These are phyloP conservation scores for Caenorhabditis remanei DNA, from an alignment of 1,140 invertebrate genomes.

Conservation along the genomic window DNA sequence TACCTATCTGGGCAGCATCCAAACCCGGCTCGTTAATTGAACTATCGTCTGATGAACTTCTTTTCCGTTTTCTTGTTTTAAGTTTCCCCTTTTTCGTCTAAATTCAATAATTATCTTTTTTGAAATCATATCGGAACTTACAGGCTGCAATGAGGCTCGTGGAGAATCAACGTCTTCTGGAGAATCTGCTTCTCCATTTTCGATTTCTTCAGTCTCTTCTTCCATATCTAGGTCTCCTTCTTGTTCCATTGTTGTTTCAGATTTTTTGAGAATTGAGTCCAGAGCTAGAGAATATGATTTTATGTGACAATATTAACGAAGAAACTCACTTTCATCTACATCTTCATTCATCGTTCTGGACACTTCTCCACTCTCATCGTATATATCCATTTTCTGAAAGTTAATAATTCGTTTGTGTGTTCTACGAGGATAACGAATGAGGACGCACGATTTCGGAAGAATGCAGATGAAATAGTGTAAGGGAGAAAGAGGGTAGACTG, in stretches of 20 bases:
- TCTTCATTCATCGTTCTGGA: background rate
- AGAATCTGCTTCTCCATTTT: background rate
- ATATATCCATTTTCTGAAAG: background rate
- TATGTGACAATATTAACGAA: too few relatives aligned
- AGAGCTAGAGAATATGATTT: background rate
- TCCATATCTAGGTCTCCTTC: background rate
- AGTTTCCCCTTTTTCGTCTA: background rate
- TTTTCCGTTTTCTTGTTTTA: constrained; percentile 17
- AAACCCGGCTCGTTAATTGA: background rate
- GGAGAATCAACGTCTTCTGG: background rate
- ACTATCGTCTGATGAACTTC: constrained; percentile 6
- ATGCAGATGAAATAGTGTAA: too few relatives aligned
- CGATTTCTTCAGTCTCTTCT: background rate
- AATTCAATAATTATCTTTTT: background rate
- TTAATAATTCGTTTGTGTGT: background rate
- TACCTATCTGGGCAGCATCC: background rate
- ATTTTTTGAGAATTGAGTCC: background rate
- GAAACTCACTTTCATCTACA: background rate
- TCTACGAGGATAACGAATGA: background rate
- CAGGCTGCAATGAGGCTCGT: background rate
- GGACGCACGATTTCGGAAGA: background rate
- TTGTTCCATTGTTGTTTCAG: background rate
- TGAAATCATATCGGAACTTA: background rate
- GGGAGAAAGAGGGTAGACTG: too few relatives aligned
- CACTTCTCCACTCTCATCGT: background rate